These are phyloP conservation scores for Catharus minimus DNA, from an alignment of 2,113 vertebrate species.

Conservation along the genomic window DNA sequence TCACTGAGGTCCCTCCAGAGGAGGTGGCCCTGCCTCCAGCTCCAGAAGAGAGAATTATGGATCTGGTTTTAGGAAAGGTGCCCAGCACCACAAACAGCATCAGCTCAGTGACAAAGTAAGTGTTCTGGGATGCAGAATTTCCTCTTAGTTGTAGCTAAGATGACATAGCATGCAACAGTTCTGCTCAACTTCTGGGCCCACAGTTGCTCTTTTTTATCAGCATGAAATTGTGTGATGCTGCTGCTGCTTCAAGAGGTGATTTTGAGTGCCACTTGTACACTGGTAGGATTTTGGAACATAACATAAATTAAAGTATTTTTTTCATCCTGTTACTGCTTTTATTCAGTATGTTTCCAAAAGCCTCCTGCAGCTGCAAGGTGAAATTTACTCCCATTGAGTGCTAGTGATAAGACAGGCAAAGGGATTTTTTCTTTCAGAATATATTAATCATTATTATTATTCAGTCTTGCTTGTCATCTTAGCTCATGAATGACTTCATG, in stretches of 20 bases:
- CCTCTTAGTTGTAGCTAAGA: neutral
- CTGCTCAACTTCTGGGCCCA: neutral
- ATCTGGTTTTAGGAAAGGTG: constrained; percentile 76
- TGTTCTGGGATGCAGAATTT: neutral
- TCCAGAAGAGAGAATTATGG: constrained; percentile 78
- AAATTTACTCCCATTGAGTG: neutral
- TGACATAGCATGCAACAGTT: neutral
- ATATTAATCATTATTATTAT: neutral
- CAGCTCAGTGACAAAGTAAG: constrained; percentile 75
- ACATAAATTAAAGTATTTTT: neutral
- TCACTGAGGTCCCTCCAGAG: constrained; percentile 69
- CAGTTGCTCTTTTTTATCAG: neutral
- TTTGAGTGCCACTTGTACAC: neutral
- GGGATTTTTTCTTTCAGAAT: neutral
- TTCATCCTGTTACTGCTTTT: neutral
- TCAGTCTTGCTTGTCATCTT: neutral
- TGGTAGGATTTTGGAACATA: neutral
- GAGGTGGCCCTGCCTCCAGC: constrained; percentile 55
- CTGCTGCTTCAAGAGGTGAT: neutral
- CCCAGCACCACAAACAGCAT: constrained; percentile 55
- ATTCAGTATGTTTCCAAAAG: neutral
- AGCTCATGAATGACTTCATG: neutral
- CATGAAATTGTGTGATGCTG: neutral
- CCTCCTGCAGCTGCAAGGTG: neutral
- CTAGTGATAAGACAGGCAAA: neutral